These are phyloP conservation scores for Flexamia atlantica DNA, from an alignment of 2,888 invertebrate species.

Conservation along the genomic window DNA sequence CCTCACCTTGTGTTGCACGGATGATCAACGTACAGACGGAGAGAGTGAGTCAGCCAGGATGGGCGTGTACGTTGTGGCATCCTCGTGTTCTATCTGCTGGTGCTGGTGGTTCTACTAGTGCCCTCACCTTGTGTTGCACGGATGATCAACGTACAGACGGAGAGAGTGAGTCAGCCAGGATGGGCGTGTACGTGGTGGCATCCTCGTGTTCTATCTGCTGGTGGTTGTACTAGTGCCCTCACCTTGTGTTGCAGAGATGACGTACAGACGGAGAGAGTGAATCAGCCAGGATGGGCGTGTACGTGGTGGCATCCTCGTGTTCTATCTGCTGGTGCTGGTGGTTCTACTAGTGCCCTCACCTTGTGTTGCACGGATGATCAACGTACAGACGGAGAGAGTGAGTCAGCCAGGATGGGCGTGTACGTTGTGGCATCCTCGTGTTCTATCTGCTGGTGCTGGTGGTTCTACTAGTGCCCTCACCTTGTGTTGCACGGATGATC, in stretches of 20 bases:
- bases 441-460: slow-evolving; percentile 83
- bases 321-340: slow-evolving; percentile 72
- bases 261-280: background rate
- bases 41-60: slow-evolving; percentile 72
- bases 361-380: no score
- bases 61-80: slow-evolving; percentile 78
- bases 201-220: slow-evolving; percentile 82
- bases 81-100: slow-evolving; percentile 19
- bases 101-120: background rate
- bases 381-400: no score
- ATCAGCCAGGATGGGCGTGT: slow-evolving; percentile 75
- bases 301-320: slow-evolving; percentile 76
- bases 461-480: slow-evolving; percentile 79
- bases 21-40: background rate
- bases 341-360: background rate
- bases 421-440: slow-evolving; percentile 80
- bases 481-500: no score
- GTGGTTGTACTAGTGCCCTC: slow-evolving; percentile 77
- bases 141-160: no score
- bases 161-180: no score
- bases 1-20: no score
- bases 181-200: slow-evolving; percentile 76
- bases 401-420: slow-evolving; percentile 72
- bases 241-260: no score
- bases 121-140: no score